These are phyloP conservation scores for Pseudotriccus pelzelni DNA, from an alignment of 2,797 vertebrate genomes.

Conservation along the genomic window DNA sequence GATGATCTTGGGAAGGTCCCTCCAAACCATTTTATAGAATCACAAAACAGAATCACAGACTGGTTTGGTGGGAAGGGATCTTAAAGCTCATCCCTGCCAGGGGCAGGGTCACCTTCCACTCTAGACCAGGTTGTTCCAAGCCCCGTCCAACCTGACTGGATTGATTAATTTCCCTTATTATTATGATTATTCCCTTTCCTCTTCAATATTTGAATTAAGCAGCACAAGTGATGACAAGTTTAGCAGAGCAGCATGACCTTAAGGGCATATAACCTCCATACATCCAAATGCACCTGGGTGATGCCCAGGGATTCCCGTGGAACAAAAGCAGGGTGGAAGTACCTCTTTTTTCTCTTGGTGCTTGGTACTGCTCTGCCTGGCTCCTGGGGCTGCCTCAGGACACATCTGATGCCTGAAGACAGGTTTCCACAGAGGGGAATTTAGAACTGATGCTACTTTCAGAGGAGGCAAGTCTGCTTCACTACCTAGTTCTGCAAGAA, in stretches of 20 bases:
- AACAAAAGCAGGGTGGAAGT: neutral
- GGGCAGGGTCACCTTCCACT: neutral
- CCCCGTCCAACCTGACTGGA: neutral
- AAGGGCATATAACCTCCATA: accelerated
- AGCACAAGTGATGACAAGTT: neutral
- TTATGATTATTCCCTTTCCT: neutral
- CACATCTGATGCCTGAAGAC: slow-evolving; percentile 89
- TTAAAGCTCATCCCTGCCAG: neutral
- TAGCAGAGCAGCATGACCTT: neutral
- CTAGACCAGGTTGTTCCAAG: neutral
- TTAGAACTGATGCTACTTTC: slow-evolving; percentile 87
- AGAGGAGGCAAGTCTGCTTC: slow-evolving; percentile 82
- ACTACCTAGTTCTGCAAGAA: slow-evolving; percentile 80
- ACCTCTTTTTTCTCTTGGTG: slow-evolving; percentile 70
- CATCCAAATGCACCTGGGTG: neutral
- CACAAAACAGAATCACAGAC: neutral
- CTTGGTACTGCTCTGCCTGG: neutral
- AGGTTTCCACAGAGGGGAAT: slow-evolving; percentile 93
- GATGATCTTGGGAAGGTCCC: neutral
- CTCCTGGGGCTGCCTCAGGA: slow-evolving; percentile 60
- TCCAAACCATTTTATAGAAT: neutral
- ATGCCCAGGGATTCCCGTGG: neutral
- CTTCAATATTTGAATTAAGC: neutral
- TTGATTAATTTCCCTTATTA: neutral
- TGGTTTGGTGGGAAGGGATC: neutral